Evolutionary conservation across 2,797 vertebrate genomes (phyloP).

Genomic region (Heterohyrax brucei): DNA sequence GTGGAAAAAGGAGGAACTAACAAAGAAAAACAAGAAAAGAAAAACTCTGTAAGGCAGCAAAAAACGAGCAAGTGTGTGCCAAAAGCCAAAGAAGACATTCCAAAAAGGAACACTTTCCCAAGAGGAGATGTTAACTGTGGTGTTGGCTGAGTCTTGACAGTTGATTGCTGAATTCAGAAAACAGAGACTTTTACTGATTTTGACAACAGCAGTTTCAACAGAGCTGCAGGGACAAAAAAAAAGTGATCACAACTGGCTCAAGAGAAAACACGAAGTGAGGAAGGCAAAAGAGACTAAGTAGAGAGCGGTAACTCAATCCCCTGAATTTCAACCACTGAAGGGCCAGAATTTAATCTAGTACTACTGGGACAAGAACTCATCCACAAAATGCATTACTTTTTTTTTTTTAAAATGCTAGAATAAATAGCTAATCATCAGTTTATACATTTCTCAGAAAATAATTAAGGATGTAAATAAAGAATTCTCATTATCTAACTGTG

Average conservation of each 20-base stretch:
- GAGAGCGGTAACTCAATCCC: background rate
- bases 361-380: background rate
- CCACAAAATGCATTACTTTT: background rate
- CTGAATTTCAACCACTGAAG: background rate
- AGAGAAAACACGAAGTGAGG: background rate
- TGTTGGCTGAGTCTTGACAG: background rate
- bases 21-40: background rate
- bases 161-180: background rate
- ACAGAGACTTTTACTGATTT: background rate
- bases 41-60: background rate
- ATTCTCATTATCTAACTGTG: background rate
- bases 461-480: conserved; percentile 23
- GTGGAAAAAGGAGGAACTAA: background rate
- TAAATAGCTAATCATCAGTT: background rate
- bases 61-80: background rate
- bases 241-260: background rate
- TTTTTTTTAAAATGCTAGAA: conserved; percentile 3
- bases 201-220: background rate
- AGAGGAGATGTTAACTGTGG: background rate
- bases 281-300: background rate
- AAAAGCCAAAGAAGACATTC: background rate
- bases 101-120: background rate
- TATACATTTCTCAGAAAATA: background rate
- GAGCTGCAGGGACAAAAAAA: background rate
- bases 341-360: background rate